phyloP scores from a whole-genome alignment of 92 coral and sea anemone species.

The Muricea muricata region DNA sequence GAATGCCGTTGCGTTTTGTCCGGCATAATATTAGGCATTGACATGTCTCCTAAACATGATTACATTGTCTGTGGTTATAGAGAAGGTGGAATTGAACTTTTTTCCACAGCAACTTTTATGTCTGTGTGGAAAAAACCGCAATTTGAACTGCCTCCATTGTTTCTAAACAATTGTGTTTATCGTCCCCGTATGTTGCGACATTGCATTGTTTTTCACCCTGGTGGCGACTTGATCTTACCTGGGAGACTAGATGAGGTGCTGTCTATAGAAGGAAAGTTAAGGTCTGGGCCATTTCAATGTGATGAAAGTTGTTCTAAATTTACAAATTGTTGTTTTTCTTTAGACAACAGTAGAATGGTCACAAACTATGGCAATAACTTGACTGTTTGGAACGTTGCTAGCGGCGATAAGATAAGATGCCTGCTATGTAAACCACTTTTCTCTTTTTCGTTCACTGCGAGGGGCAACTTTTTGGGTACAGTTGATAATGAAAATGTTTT shows the following conservation, averaged over 20 bases:
- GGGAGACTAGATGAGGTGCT: conserved; percentile 11
- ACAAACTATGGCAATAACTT: background rate
- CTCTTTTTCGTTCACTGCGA: background rate
- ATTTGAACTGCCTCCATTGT: background rate
- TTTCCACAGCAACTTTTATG: conserved; percentile 65
- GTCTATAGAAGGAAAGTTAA: background rate
- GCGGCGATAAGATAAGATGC: background rate
- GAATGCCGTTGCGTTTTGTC: conserved; percentile 5
- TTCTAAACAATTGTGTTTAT: background rate
- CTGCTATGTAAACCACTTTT: background rate
- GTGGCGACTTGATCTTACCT: conserved; percentile 3
- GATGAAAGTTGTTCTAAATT: background rate
- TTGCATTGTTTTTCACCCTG: conserved; percentile 36
- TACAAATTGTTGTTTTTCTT: conserved; percentile 17
- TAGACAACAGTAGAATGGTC: background rate
- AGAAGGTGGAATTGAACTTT: conserved; percentile 55
- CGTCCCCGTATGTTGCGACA: background rate
- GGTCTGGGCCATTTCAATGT: background rate
- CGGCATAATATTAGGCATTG: conserved; percentile 7
- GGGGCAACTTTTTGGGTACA: background rate
- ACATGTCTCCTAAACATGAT: conserved; percentile 18
- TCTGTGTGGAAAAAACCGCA: conserved; percentile 48
- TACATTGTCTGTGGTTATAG: conserved; percentile 23
- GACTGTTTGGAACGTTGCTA: background rate
- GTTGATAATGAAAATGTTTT: background rate